Evolutionary conservation across 2,888 invertebrate genomes (phyloP).

Genomic region (Caenorhabditis sp.): DNA sequence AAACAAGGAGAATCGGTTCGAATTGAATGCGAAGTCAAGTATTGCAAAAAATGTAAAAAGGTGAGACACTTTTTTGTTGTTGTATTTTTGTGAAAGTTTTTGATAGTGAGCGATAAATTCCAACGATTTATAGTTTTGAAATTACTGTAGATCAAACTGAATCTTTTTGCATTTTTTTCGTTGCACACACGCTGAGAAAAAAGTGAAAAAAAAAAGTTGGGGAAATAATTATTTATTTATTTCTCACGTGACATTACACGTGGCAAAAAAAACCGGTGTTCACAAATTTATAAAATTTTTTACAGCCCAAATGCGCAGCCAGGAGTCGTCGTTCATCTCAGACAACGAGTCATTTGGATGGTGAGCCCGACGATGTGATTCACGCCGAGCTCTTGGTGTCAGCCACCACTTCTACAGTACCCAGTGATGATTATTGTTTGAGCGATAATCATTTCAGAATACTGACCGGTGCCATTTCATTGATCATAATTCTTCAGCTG

Average conservation of each 20-base stretch:
- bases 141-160: too few relatives aligned
- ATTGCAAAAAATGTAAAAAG: constrained; percentile 41
- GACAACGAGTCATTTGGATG: background rate
- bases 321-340: constrained; percentile 16
- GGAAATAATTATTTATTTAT: too few relatives aligned
- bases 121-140: background rate
- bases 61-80: too few relatives aligned
- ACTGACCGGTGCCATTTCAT: background rate
- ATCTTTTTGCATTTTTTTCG: too few relatives aligned
- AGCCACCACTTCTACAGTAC: background rate
- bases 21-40: constrained; percentile 41
- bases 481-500: background rate
- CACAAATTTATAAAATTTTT: too few relatives aligned
- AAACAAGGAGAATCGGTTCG: constrained; percentile 39
- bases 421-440: constrained; percentile 14
- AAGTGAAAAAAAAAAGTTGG: too few relatives aligned
- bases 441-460: background rate
- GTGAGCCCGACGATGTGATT: constrained; percentile 18
- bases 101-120: too few relatives aligned
- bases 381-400: constrained; percentile 33
- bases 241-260: too few relatives aligned
- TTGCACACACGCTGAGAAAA: too few relatives aligned
- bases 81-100: too few relatives aligned
- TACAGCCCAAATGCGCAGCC: constrained; percentile 16
- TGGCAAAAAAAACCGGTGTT: too few relatives aligned